Evolutionary conservation across 2,888 invertebrate genomes (phyloP).

Genomic region (Drosophila differens): DNA sequence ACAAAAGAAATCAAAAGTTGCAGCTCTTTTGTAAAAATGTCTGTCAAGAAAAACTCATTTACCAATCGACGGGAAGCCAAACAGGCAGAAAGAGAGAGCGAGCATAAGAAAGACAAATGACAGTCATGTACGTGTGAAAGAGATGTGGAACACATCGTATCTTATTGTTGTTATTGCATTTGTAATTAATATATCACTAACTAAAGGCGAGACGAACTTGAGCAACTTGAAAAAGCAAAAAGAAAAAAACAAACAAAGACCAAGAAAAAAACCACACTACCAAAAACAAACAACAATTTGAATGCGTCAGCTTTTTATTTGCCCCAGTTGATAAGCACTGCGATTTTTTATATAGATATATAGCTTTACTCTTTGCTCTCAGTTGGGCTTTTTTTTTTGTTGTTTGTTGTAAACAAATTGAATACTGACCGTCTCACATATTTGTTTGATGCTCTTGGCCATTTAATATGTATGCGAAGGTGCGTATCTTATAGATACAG

Average conservation of each 20-base stretch:
- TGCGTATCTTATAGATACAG: slow-evolving; percentile 53
- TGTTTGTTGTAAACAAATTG: slow-evolving; percentile 42
- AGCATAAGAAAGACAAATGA: slow-evolving; percentile 8
- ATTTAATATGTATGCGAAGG: slow-evolving; percentile 21
- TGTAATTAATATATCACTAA: slow-evolving; percentile 58
- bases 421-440: slow-evolving; percentile 6
- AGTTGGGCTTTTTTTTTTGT: neutral
- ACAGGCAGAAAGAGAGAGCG: neutral
- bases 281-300: neutral
- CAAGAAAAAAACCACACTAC: slow-evolving; percentile 10
- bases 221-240: slow-evolving; percentile 30
- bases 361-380: slow-evolving; percentile 23
- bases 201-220: slow-evolving; percentile 49
- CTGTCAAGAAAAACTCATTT: slow-evolving; percentile 8
- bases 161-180: slow-evolving; percentile 42
- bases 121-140: slow-evolving; percentile 4
- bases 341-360: neutral
- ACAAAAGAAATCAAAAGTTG: slow-evolving; percentile 36
- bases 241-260: slow-evolving; percentile 19
- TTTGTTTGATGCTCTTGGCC: slow-evolving; percentile 23
- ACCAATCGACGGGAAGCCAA: slow-evolving; percentile 23
- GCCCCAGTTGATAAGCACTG: slow-evolving; percentile 39
- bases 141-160: slow-evolving; percentile 17
- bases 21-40: slow-evolving; percentile 22
- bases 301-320: slow-evolving; percentile 27